Conservation (phyloP, 2,797 vertebrate genomes). For the Avahi laniger region DNA sequence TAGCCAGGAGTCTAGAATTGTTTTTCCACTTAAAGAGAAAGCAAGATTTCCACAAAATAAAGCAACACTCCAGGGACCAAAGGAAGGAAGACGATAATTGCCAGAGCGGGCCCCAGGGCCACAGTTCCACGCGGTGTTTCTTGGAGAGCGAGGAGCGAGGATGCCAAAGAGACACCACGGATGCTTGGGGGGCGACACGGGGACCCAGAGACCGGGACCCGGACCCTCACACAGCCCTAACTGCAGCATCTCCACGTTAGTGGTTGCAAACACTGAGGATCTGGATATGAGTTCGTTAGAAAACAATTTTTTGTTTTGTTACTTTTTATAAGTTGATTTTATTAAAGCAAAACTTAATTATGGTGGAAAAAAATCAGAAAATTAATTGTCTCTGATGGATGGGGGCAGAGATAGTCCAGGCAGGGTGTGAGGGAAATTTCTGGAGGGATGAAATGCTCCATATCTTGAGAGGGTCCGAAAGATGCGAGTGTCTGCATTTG, state of each 20-base stretch:
- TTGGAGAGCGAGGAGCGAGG: accelerated
- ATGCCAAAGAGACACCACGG: neutral
- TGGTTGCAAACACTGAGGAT: neutral
- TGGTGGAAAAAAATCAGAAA: neutral
- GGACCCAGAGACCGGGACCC: too few relatives aligned
- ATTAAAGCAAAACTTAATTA: neutral
- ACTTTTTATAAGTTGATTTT: conserved; percentile 3
- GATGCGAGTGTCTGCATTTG: neutral
- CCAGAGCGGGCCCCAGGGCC: neutral
- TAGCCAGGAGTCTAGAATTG: neutral
- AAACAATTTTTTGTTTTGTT: neutral
- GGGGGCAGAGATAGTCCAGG: neutral
- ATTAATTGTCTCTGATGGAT: neutral
- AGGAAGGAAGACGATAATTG: neutral
- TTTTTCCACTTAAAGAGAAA: conserved; percentile 12
- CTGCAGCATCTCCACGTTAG: neutral
- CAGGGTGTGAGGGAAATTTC: neutral
- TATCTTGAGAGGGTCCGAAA: neutral
- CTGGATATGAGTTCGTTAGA: neutral
- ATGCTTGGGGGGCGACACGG: accelerated
- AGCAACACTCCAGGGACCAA: neutral
- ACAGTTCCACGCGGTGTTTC: neutral
- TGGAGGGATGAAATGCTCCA: neutral
- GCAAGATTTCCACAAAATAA: neutral
- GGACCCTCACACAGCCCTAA: accelerated